Conservation (phyloP, 2,113 vertebrate genomes). For the Clarias batrachus region DNA sequence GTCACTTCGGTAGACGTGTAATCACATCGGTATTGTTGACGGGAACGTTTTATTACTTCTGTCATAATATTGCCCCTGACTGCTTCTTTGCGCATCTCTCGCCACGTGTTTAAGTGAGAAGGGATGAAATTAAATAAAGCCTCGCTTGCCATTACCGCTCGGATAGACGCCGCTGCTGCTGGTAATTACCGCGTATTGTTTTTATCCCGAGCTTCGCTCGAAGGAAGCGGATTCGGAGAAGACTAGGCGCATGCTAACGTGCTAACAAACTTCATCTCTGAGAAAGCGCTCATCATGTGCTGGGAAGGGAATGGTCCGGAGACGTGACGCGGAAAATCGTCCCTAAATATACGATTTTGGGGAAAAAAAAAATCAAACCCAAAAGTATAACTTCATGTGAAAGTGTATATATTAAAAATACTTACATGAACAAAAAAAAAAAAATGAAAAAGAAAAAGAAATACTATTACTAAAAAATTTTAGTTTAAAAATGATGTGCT, state of each 20-base stretch:
- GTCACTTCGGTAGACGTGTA: conserved; percentile 44
- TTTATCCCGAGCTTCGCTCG: background rate
- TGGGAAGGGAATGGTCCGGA: too few relatives aligned
- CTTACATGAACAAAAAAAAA: background rate
- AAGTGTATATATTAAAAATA: background rate
- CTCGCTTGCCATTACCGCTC: conserved; percentile 6
- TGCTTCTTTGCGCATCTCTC: conserved; percentile 33
- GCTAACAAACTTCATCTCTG: background rate
- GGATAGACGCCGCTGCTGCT: conserved; percentile 33
- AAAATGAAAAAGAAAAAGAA: background rate
- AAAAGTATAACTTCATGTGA: background rate
- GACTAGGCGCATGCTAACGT: background rate
- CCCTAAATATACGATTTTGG: too few relatives aligned
- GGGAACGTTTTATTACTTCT: conserved; percentile 47
- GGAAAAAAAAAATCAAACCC: background rate
- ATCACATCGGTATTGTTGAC: conserved; percentile 53
- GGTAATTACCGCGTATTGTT: conserved; percentile 43
- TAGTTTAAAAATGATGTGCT: too few relatives aligned
- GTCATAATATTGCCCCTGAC: conserved; percentile 54
- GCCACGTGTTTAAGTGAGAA: conserved; percentile 36
- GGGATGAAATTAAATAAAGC: conserved; percentile 43
- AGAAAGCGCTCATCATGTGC: too few relatives aligned
- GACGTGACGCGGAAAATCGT: background rate
- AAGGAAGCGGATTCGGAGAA: background rate
- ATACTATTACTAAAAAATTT: too few relatives aligned